Conservation (phyloP, 2,113 vertebrate genomes). For the Cinclus cinclus region DNA sequence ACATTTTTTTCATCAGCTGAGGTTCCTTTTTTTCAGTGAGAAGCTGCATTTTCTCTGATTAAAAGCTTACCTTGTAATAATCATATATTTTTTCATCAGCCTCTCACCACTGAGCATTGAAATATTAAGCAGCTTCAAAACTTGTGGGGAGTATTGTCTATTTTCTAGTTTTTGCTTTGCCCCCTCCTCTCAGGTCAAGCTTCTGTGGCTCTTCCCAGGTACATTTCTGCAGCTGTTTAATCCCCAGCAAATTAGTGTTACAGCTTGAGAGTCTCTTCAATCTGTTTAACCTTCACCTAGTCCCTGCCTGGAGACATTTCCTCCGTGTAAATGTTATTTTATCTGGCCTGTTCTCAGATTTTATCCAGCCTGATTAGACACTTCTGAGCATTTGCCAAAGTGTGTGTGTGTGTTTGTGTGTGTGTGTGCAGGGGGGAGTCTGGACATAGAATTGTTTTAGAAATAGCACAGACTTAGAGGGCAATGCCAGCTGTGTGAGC, state of each 20-base stretch:
- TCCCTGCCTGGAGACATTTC: neutral
- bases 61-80: neutral
- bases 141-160: neutral
- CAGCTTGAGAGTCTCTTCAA: neutral
- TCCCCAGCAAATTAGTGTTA: neutral
- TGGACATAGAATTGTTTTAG: neutral
- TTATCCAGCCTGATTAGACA: neutral
- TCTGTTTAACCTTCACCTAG: neutral
- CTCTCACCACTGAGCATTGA: neutral
- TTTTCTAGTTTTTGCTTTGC: neutral
- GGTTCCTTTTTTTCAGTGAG: neutral
- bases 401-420: no score
- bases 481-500: neutral
- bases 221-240: neutral
- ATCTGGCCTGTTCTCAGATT: neutral
- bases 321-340: neutral
- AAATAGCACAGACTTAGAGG: neutral
- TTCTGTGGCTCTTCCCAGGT: neutral
- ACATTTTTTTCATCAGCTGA: neutral
- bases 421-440: neutral
- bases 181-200: neutral
- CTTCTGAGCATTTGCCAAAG: neutral
- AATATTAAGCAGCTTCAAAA: neutral
- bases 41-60: neutral
- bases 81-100: neutral